Percentiles rank a stretch among this genome's conserved stretches.
These are phyloP conservation scores for Anhinga anhinga DNA, from an alignment of 2,113 vertebrate species.

Conservation along the genomic window DNA sequence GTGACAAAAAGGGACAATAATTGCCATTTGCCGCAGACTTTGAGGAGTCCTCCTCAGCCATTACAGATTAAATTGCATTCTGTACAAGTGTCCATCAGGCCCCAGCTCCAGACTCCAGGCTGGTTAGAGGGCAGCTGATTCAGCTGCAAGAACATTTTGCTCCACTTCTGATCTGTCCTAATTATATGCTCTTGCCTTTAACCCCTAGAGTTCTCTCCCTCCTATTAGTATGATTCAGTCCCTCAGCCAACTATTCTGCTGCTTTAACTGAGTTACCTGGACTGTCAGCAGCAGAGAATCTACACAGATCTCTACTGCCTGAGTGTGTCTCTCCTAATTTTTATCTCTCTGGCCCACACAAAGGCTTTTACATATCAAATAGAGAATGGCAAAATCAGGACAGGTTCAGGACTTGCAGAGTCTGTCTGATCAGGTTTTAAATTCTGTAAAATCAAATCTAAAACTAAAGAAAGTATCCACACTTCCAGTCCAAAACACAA, in stretches of 20 bases:
- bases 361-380: neutral
- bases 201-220: conserved; percentile 31
- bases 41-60: conserved; percentile 58
- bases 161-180: conserved; percentile 46
- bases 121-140: conserved; percentile 63
- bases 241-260: neutral
- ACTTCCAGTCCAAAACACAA: neutral
- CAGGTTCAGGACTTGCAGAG: neutral
- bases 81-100: conserved; percentile 55
- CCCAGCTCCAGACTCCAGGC: conserved; percentile 55
- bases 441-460: neutral
- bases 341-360: neutral
- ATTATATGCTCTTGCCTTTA: conserved; percentile 57
- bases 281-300: neutral
- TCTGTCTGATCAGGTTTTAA: neutral
- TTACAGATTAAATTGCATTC: conserved; percentile 67
- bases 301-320: neutral
- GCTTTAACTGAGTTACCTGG: conserved; percentile 10
- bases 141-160: conserved; percentile 54
- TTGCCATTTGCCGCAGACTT: conserved; percentile 67
- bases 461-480: neutral
- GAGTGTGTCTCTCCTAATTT: neutral
- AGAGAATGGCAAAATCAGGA: neutral
- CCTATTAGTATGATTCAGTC: neutral
- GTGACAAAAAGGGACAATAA: conserved; percentile 68